Conservation (phyloP, 2,888 invertebrate species). For the Caenorhabditis angaria region DNA sequence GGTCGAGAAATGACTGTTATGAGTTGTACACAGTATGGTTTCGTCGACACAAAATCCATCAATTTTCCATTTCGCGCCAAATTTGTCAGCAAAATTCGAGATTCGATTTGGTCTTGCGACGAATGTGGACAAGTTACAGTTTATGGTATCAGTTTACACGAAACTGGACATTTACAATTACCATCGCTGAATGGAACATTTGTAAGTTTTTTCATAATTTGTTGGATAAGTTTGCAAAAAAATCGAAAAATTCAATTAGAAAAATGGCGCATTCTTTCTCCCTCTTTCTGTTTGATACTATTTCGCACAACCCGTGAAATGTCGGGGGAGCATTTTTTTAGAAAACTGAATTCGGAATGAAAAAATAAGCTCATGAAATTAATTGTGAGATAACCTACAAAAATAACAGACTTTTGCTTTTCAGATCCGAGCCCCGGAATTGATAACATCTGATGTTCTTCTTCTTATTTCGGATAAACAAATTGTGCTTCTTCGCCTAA, state of each 20-base stretch:
- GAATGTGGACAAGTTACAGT: constrained; percentile 45
- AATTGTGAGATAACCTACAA: background rate
- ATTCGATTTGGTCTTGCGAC: constrained; percentile 48
- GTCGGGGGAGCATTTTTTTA: no score
- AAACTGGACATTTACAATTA: constrained; percentile 39
- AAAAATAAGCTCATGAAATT: background rate
- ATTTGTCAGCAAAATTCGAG: constrained; percentile 42
- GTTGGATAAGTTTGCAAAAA: background rate
- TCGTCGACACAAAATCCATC: constrained; percentile 70
- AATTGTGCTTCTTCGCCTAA: constrained; percentile 29
- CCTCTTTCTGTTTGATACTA: no score
- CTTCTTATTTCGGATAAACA: constrained; percentile 41
- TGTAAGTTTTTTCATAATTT: constrained; percentile 14
- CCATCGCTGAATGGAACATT: constrained; percentile 44
- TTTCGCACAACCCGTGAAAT: no score
- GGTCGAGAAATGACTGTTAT: constrained; percentile 71
- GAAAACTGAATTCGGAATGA: no score
- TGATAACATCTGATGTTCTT: constrained; percentile 41
- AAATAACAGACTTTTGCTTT: no score
- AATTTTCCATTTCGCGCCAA: constrained; percentile 24
- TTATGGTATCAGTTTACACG: constrained; percentile 43
- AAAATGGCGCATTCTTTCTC: no score
- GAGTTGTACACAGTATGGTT: constrained; percentile 70
- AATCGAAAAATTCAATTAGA: background rate
- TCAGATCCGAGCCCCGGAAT: constrained; percentile 48